Evolutionary conservation across 1,140 invertebrate species (phyloP), one percentile per base, ranked within the genome.

Genomic region (Marisa cornuarietis): DNA sequence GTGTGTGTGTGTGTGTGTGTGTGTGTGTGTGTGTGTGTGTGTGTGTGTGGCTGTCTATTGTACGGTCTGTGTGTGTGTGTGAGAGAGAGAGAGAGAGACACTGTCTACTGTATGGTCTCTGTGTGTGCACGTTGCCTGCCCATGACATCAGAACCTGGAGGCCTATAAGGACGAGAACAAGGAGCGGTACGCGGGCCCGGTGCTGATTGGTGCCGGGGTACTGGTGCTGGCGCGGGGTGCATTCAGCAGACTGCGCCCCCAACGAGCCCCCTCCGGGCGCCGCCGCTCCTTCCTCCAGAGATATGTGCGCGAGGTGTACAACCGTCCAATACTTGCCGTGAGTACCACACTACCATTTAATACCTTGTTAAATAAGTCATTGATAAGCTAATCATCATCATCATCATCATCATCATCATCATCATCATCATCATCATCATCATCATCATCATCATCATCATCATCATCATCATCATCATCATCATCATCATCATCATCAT

Each of bases 141-240:
- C 54, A 1, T 58, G 54, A 6, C 54, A 85, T 71, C 84, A 87
- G 79, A 86, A 87, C 66, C 79, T 86, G 26, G 85, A 87, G 77
- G 76, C 81, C 13, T 80, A 86, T 63, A 76, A 79, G 31, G 79
- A 84, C 49, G 86, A 83, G 52, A 82, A 84, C 71, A 85, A 81
- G 22, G 84, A 86, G 76, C 71, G 86, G 62, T 88, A 87, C 75
- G 85, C 84, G 9, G 87, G 87, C 0, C 87, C 87, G 16, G 83
- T 88, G 71, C 79, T 88, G 52, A 88, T 88, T 4, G 83, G 84
- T 22, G 85, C 84, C 11, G 87, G 87, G 42, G 78, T 85, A 10
- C 83, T 88, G 24, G 82, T 88, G 16, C 79, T 88, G 42, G 87
- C 85, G 3, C 61, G 86, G 26, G 87, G 87, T 0, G 85, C 86